Evolutionary conservation across 2,888 invertebrate genomes (phyloP), one percentile per base, ranked within the genome.

Genomic region (Mayetiola destructor): DNA sequence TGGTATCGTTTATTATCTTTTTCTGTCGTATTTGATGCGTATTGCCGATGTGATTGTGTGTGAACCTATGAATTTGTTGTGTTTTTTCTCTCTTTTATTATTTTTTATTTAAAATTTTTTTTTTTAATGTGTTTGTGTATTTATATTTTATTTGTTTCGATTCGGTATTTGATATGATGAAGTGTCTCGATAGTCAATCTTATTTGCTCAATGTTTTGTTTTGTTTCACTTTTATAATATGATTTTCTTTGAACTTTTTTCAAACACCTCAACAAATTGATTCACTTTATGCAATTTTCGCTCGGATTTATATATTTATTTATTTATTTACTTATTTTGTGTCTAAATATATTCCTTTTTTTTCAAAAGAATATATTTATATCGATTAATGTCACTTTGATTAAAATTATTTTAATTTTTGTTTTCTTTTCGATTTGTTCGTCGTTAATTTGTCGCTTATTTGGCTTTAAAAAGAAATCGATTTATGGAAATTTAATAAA

Each of bases 131-230:
- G 39, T 5, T 3, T 3, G 36, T 12, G 36, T n/a, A n/a, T 36
- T 36, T 5, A 5, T 36, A 9, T n/a, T 36, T 36, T 36, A 4
- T 36, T 12, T 12, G 12, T 12, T 36, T 36, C n/a, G 12, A 36
- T 12, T 14, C 27, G 8, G 2, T n/a, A 3, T 8, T 48, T n/a
- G 27, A 27, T 48, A 14, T 23, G 27, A 27, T 27, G 27, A 48
- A 48, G 27, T 27, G 48, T 16, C 27, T 48, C n/a, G n/a, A n/a
- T 48, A 23, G 48, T 48, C 48, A 48, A 48, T 48, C 42, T 48
- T 27, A 27, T 48, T n/a, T n/a, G n/a, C n/a, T n/a, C n/a, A n/a
- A 48, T 27, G 48, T 27, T 48, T 48, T 23, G 5, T 6, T 2
- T 9, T 14, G 10, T 42, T 23, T 42, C 14, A 2, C 14, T 42